A percentile compares a stretch with the other conserved stretches of the same genome.
Conservation (phyloP, 1,140 invertebrate genomes). For the Stegodyphus mimosarum region DNA sequence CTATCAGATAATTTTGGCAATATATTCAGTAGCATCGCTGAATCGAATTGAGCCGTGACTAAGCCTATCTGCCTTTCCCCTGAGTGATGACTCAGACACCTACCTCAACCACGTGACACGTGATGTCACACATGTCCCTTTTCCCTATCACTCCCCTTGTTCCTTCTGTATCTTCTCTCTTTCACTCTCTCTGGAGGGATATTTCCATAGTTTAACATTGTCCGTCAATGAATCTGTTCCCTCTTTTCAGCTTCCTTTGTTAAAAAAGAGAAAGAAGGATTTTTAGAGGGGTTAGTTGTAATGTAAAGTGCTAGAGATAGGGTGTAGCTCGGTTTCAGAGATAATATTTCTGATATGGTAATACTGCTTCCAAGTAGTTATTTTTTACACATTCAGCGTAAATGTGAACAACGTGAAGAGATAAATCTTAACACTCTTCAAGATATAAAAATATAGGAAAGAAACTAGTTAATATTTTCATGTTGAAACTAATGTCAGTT, state of each 20-base stretch:
- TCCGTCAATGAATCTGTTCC: neutral
- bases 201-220: conserved; percentile 25
- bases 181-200: neutral
- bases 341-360: too few relatives aligned
- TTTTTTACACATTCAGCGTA: too few relatives aligned
- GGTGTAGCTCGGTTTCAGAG: too few relatives aligned
- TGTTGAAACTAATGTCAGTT: too few relatives aligned
- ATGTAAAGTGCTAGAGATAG: too few relatives aligned
- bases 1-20: conserved; percentile 53
- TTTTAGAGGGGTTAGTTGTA: neutral
- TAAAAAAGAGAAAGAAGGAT: neutral
- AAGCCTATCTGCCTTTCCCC: conserved; percentile 47
- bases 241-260: neutral
- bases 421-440: too few relatives aligned
- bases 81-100: conserved; percentile 44
- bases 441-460: too few relatives aligned
- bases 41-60: conserved; percentile 55
- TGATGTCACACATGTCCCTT: neutral
- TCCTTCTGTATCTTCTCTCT: neutral
- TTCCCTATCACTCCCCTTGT: conserved; percentile 24
- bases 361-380: too few relatives aligned
- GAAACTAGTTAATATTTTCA: too few relatives aligned
- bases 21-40: conserved; percentile 42
- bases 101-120: neutral
- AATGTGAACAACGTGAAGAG: too few relatives aligned